Evolutionary conservation across 2,888 invertebrate genomes (phyloP).

Genomic region (Lasioglossum marginatum): DNA sequence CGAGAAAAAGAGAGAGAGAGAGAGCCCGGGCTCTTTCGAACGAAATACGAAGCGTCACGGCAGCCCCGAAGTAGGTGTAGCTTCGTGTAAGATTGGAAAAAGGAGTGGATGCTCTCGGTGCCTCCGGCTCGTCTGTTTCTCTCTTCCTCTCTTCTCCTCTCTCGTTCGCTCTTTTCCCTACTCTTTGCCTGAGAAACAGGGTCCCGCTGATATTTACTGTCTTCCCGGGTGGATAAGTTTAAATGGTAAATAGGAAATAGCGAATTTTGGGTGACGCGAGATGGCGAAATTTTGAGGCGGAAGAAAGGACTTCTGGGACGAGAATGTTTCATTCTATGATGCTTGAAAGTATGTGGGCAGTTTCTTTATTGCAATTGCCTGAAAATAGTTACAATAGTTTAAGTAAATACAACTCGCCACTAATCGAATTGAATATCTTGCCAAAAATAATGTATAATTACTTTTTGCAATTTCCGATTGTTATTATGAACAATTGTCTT

Average conservation of each 20-base stretch:
- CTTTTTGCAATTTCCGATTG: neutral
- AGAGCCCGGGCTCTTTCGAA: conserved; percentile 14
- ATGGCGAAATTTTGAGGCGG: neutral
- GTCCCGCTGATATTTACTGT: conserved; percentile 37
- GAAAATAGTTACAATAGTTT: neutral
- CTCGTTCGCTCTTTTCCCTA: neutral
- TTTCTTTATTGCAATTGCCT: neutral
- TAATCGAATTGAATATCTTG: neutral
- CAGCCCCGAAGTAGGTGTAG: conserved; percentile 34
- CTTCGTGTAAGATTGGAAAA: conserved; percentile 48
- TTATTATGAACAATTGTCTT: neutral
- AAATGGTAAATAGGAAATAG: conserved; percentile 18
- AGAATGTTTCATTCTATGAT: neutral
- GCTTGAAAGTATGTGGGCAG: neutral
- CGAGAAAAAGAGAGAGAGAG: neutral
- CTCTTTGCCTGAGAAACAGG: neutral
- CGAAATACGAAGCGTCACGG: conserved; percentile 27
- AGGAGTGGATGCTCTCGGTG: conserved; percentile 23
- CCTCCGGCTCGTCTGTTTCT: conserved; percentile 19
- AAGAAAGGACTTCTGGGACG: neutral
- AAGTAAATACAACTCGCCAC: neutral
- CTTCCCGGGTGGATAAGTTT: conserved; percentile 15
- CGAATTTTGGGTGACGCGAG: neutral
- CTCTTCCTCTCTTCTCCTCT: neutral
- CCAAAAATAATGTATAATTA: neutral